Conservation (phyloP, 2,113 vertebrate genomes). For the Thamnaconus septentrionalis region DNA sequence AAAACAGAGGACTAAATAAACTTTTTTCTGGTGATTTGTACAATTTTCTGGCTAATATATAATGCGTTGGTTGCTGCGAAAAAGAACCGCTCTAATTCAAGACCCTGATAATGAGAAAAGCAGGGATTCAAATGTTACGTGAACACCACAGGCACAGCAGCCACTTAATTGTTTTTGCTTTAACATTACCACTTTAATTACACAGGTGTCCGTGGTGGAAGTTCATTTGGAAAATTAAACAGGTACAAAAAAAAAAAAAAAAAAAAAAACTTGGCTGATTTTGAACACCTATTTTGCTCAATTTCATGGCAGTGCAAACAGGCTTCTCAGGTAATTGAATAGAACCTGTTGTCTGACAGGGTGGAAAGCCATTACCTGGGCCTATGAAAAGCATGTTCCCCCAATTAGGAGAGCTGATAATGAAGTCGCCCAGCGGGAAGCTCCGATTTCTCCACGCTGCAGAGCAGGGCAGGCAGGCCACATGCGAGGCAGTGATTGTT, state of each 20-base stretch:
- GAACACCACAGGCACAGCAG: too few relatives aligned
- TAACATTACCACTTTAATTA: conserved; percentile 1
- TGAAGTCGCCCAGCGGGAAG: conserved; percentile 61
- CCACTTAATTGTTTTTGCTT: too few relatives aligned
- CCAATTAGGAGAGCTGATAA: conserved; percentile 59
- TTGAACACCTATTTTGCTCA: conserved; percentile 1
- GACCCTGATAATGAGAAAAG: too few relatives aligned
- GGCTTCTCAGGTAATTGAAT: conserved; percentile 61
- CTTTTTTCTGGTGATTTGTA: too few relatives aligned
- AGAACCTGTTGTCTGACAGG: conserved; percentile 68
- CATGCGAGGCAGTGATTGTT: conserved; percentile 47
- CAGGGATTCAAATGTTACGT: too few relatives aligned
- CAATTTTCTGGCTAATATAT: too few relatives aligned
- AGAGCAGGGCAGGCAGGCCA: conserved; percentile 25
- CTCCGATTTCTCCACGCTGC: conserved; percentile 17
- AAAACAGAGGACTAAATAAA: too few relatives aligned
- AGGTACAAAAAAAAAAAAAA: conserved; percentile 34
- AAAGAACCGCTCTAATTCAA: too few relatives aligned
- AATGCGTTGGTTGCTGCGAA: too few relatives aligned
- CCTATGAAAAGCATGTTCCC: conserved; percentile 60
- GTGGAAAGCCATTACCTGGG: conserved; percentile 65
- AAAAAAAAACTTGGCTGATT: conserved; percentile 11
- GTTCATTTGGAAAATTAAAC: conserved; percentile 44
- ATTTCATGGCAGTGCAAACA: conserved; percentile 44
- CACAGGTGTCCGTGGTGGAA: conserved; percentile 7